Conservation (phyloP, 2,888 invertebrate genomes). For the Neoitamus cyanurus region DNA sequence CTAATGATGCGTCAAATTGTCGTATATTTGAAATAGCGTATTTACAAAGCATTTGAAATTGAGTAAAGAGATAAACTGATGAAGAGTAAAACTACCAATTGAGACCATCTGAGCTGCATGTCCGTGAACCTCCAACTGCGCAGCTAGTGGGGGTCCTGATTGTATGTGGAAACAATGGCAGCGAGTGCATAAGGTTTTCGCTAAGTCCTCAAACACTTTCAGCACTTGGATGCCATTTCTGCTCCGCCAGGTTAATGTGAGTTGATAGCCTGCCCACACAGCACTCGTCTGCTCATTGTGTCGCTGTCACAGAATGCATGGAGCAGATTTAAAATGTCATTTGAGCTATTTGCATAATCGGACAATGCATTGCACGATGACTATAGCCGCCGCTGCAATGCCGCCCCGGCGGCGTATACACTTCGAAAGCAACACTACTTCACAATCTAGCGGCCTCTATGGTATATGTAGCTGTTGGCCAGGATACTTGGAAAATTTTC, state of each 20-base stretch:
- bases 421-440: neutral
- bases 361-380: constrained; percentile 27
- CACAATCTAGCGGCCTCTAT: neutral
- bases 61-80: neutral
- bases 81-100: neutral
- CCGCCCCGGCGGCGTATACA: neutral
- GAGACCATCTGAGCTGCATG: neutral
- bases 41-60: neutral
- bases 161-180: neutral
- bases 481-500: constrained; percentile 16
- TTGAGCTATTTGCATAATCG: constrained; percentile 37
- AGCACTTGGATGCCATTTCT: neutral
- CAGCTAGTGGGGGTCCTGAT: neutral
- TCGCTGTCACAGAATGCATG: neutral
- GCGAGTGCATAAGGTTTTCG: neutral
- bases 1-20: neutral
- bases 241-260: neutral
- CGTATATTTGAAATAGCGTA: neutral
- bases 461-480: neutral
- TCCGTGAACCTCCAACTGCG: neutral
- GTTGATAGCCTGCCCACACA: neutral
- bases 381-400: neutral
- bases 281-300: neutral
- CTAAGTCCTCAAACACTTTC: neutral
- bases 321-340: constrained; percentile 17